These are phyloP conservation scores for Augochlora pura DNA, from an alignment of 1,140 invertebrate species.

Conservation along the genomic window DNA sequence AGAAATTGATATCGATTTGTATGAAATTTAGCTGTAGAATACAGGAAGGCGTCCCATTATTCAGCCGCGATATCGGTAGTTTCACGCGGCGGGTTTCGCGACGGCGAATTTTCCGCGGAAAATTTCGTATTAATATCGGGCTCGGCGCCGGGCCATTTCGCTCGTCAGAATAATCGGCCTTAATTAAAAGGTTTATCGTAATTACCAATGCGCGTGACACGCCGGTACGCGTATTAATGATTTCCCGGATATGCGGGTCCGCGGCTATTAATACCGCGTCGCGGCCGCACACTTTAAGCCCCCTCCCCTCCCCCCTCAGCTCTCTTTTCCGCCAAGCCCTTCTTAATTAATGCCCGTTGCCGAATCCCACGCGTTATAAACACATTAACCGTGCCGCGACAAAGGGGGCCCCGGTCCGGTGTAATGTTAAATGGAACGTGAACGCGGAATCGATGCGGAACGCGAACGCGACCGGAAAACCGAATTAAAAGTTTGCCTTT, in stretches of 20 bases:
- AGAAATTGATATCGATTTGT: no score
- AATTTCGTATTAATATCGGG: conserved; percentile 24
- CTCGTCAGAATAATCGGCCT: conserved; percentile 26
- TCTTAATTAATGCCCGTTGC: conserved; percentile 29
- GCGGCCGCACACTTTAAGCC: neutral
- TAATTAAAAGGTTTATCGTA: conserved; percentile 46
- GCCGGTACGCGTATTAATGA: conserved; percentile 32
- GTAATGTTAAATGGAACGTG: conserved; percentile 14
- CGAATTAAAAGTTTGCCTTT: conserved; percentile 2
- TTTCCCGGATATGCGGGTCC: neutral
- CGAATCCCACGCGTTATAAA: conserved; percentile 24
- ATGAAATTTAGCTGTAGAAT: no score
- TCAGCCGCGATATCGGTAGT: conserved; percentile 9
- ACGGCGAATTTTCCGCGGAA: neutral
- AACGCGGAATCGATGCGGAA: neutral
- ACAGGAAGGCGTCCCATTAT: conserved; percentile 7
- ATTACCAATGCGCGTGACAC: conserved; percentile 20
- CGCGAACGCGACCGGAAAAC: neutral
- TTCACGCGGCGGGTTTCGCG: neutral
- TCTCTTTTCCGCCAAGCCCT: conserved; percentile 5
- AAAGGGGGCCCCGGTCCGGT: neutral
- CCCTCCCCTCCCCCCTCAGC: no score
- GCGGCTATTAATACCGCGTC: conserved; percentile 23
- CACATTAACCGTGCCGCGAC: conserved; percentile 13
- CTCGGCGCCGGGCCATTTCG: conserved; percentile 2